phyloP scores from a whole-genome alignment of 2,888 invertebrate genomes.

The Stegana nigrithorax region DNA sequence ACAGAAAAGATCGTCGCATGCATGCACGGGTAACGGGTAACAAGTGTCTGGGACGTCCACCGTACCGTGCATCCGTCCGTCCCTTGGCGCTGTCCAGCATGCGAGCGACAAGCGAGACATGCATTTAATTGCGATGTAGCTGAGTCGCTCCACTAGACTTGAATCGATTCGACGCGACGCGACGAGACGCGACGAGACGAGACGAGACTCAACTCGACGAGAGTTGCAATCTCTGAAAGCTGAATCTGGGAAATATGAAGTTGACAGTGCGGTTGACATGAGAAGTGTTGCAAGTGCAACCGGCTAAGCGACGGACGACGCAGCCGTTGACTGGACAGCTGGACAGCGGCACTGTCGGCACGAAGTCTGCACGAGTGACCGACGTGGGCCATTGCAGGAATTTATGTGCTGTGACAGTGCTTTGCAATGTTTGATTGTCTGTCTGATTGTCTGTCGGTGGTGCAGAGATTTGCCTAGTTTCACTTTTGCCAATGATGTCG shows the following conservation, averaged over 20 bases:
- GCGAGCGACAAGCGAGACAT: slow-evolving; percentile 1
- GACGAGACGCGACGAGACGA: background rate
- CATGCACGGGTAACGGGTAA: background rate
- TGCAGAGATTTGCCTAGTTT: slow-evolving; percentile 21
- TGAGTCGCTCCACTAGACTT: background rate
- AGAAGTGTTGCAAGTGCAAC: slow-evolving; percentile 12
- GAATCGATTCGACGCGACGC: background rate
- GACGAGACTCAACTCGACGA: background rate
- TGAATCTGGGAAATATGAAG: slow-evolving; percentile 11
- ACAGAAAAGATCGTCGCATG: background rate
- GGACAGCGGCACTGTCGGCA: slow-evolving; percentile 11
- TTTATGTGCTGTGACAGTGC: too few relatives aligned
- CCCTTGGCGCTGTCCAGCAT: background rate
- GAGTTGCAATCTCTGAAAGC: background rate
- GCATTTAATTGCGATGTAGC: slow-evolving; percentile 11
- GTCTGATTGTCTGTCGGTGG: slow-evolving; percentile 1
- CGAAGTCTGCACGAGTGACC: slow-evolving; percentile 1
- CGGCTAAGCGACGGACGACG: slow-evolving; percentile 7
- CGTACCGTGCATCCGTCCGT: background rate
- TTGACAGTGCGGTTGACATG: slow-evolving; percentile 17
- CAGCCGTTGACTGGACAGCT: slow-evolving; percentile 22
- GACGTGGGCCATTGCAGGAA: too few relatives aligned
- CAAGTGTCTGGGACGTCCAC: background rate
- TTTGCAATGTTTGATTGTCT: too few relatives aligned
- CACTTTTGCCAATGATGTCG: slow-evolving; percentile 3